phyloP scores from a whole-genome alignment of 2,113 vertebrate species.

The Apaloderma vittatum region DNA sequence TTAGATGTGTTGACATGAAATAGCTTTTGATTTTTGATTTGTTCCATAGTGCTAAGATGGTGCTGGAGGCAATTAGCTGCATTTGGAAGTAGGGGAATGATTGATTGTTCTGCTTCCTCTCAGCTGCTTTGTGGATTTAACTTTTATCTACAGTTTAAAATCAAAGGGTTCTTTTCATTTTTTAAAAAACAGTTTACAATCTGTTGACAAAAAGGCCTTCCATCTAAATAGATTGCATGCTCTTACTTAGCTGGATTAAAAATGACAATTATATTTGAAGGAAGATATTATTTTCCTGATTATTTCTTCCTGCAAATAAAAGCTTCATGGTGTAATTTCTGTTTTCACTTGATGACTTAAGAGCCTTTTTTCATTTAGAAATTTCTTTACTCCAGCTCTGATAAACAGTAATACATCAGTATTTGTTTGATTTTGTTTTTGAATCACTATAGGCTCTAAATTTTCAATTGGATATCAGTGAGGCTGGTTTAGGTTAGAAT shows the following conservation, averaged over 20 bases:
- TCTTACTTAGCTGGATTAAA: not conserved
- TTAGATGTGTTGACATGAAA: not conserved
- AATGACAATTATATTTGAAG: slow-evolving; percentile 1
- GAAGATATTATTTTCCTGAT: not conserved
- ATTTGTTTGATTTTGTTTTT: not conserved
- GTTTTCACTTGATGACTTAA: not conserved
- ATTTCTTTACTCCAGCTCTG: not conserved
- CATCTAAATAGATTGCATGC: not conserved
- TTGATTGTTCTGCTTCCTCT: slow-evolving; percentile 50
- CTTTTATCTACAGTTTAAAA: slow-evolving; percentile 53
- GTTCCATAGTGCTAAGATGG: slow-evolving; percentile 15
- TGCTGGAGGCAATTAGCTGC: slow-evolving; percentile 53
- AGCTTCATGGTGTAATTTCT: not conserved
- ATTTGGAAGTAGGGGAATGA: slow-evolving; percentile 8
- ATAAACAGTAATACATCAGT: not conserved
- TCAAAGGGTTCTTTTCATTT: not conserved
- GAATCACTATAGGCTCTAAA: not conserved
- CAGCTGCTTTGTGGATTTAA: slow-evolving; percentile 40
- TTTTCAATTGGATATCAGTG: not conserved
- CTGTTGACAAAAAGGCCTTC: not conserved
- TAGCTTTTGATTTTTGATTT: slow-evolving; percentile 44
- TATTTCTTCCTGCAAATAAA: not conserved
- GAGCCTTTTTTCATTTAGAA: not conserved
- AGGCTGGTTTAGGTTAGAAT: not conserved
- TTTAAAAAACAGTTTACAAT: slow-evolving; percentile 12